Conservation (phyloP, 2,113 vertebrate genomes). For the Podocnemis expansa region DNA sequence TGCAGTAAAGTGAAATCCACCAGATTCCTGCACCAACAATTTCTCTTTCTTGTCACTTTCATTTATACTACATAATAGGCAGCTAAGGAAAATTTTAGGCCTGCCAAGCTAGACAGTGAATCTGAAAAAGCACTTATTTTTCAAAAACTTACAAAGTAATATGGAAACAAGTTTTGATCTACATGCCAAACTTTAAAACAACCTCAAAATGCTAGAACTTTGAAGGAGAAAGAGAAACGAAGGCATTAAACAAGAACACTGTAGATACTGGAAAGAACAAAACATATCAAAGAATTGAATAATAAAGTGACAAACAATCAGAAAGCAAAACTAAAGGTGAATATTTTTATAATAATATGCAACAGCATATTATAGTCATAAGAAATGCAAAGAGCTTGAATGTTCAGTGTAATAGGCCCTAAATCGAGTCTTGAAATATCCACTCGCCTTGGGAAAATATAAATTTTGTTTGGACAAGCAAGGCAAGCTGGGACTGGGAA, state of each 20-base stretch:
- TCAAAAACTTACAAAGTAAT: not conserved
- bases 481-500: accelerated
- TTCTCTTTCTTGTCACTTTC: accelerated
- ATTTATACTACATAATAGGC: not conserved
- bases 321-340: not conserved
- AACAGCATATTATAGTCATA: not conserved
- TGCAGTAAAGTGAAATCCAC: not conserved
- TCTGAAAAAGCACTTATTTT: not conserved
- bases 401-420: accelerated
- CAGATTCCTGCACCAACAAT: not conserved
- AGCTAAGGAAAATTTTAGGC: not conserved
- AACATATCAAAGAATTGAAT: accelerated
- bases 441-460: not conserved
- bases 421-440: not conserved
- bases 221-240: not conserved
- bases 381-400: not conserved
- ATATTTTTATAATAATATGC: accelerated
- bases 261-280: accelerated
- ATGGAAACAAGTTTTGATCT: not conserved
- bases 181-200: not conserved
- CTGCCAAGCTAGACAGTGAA: not conserved
- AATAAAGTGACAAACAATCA: not conserved
- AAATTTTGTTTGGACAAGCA: accelerated
- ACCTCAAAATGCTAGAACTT: not conserved
- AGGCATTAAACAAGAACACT: not conserved